These are phyloP conservation scores for Boloria euphrosyne DNA, from an alignment of 2,888 invertebrate genomes.

Conservation along the genomic window DNA sequence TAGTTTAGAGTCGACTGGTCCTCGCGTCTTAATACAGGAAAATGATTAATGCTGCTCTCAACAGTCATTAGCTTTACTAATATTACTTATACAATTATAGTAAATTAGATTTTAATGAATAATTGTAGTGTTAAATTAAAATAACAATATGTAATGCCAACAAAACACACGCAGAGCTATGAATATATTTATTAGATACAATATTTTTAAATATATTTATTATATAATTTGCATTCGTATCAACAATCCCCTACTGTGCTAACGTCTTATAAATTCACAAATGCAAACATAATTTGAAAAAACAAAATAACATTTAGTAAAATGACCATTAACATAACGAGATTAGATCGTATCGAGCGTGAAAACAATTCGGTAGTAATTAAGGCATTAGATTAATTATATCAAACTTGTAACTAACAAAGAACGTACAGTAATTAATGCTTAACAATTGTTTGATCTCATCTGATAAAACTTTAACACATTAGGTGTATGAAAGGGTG, in stretches of 20 bases:
- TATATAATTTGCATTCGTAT: no score
- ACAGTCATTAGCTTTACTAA: conserved; percentile 24
- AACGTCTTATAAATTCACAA: conserved; percentile 2
- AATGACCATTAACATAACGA: conserved; percentile 30
- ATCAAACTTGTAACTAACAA: conserved; percentile 29
- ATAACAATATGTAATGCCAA: no score
- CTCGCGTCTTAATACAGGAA: conserved; percentile 73
- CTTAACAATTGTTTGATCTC: conserved; percentile 29
- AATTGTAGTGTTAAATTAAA: background rate
- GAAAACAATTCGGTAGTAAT: conserved; percentile 44
- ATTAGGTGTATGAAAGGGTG: conserved; percentile 10
- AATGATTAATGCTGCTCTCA: conserved; percentile 26
- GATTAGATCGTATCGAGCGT: conserved; percentile 45
- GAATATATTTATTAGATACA: no score
- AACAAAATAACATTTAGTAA: conserved; percentile 21
- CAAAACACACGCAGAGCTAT: no score
- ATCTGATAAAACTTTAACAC: conserved; percentile 33
- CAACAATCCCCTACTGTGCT: no score
- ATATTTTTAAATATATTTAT: no score
- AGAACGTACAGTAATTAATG: conserved; percentile 29
- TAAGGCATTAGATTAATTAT: conserved; percentile 40
- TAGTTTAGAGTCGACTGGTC: conserved; percentile 75
- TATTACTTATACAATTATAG: background rate
- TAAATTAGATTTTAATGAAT: background rate
- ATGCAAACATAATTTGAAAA: conserved; percentile 13